Evolutionary conservation across 2,797 vertebrate genomes (phyloP).

Genomic region (Muraenolepis orangiensis): DNA sequence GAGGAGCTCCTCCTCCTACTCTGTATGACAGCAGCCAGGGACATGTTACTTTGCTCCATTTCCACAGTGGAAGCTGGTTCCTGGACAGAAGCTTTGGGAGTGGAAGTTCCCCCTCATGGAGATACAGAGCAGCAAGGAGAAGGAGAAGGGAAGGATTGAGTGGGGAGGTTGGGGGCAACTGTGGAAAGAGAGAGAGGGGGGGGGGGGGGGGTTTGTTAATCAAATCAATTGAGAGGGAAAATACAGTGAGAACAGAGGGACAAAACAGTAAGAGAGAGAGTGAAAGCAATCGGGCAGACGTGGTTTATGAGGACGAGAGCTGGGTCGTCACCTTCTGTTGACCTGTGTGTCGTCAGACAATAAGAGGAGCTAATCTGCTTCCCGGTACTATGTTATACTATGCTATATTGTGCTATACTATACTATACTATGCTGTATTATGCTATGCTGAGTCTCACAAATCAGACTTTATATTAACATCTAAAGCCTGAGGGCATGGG

Average conservation of each 20-base stretch:
- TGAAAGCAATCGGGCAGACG: not conserved
- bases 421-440: not conserved
- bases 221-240: slow-evolving; percentile 16
- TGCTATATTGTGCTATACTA: not conserved
- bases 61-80: slow-evolving; percentile 70
- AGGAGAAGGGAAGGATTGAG: slow-evolving; percentile 58
- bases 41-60: slow-evolving; percentile 47
- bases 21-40: slow-evolving; percentile 19
- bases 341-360: slow-evolving; percentile 21
- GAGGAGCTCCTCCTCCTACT: not conserved
- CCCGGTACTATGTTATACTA: not conserved
- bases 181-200: slow-evolving; percentile 44
- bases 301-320: slow-evolving; percentile 30
- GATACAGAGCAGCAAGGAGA: slow-evolving; percentile 44
- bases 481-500: not conserved
- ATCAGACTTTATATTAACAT: not conserved
- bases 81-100: slow-evolving; percentile 56
- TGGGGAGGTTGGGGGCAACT: slow-evolving; percentile 19
- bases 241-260: slow-evolving; percentile 12
- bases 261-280: slow-evolving; percentile 8
- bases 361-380: not conserved
- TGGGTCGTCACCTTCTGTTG: slow-evolving; percentile 41
- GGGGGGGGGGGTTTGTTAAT: slow-evolving; percentile 24
- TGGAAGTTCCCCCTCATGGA: slow-evolving; percentile 69
- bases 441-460: not conserved